A percentile compares a stretch with the other conserved stretches of the same genome.
Conservation (phyloP, 2,888 invertebrate genomes). For the Euzetes globulus region DNA sequence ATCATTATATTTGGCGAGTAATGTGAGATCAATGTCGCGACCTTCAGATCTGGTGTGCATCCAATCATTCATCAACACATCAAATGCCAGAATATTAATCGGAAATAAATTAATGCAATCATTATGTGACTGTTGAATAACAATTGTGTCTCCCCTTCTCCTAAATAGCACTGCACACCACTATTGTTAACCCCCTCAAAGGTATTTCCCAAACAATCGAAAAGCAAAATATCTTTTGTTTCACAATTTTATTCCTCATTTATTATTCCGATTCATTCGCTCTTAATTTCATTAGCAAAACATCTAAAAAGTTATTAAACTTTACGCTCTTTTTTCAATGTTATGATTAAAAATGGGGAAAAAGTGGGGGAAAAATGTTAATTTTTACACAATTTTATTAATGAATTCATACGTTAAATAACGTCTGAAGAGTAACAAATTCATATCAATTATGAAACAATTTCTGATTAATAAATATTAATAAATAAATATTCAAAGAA, state of each 20-base stretch:
- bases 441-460: no score
- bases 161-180: neutral
- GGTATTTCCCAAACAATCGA: conserved; percentile 2
- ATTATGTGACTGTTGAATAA: conserved; percentile 12
- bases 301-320: neutral
- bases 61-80: conserved; percentile 5
- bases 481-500: no score
- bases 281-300: neutral
- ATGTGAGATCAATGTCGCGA: conserved; percentile 25
- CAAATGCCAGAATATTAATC: conserved; percentile 18
- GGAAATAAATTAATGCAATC: conserved; percentile 21
- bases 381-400: neutral
- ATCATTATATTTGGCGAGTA: conserved; percentile 7
- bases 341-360: neutral
- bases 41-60: conserved; percentile 14
- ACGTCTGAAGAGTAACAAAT: no score
- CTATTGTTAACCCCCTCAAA: neutral
- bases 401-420: no score
- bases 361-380: neutral
- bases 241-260: neutral
- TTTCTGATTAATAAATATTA: no score
- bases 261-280: neutral
- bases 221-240: neutral
- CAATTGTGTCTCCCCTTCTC: neutral
- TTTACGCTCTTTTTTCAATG: neutral